Conservation (phyloP, 2,888 invertebrate genomes). For the Tromatobia lineatoria region DNA sequence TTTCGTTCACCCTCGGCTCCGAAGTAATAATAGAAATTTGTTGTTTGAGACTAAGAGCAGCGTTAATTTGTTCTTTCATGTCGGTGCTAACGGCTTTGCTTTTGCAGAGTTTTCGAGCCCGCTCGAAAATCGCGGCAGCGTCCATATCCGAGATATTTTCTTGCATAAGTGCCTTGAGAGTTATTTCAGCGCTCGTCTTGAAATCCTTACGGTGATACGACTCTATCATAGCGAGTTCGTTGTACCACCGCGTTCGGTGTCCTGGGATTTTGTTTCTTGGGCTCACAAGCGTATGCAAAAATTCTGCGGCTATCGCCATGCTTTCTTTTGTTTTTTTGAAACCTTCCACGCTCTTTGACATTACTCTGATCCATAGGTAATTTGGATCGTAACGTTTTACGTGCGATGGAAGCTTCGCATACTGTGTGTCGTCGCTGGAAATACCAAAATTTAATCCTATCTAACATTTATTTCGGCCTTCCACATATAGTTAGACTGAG, state of each 20-base stretch:
- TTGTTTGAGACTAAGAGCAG: constrained; percentile 31
- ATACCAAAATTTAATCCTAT: constrained; percentile 28
- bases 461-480: neutral
- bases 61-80: constrained; percentile 68
- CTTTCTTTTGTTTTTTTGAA: constrained; percentile 78
- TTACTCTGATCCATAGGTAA: constrained; percentile 79
- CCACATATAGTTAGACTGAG: neutral
- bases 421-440: constrained; percentile 57
- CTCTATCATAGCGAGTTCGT: constrained; percentile 80
- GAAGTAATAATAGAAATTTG: constrained; percentile 38
- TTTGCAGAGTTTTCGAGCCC: constrained; percentile 75
- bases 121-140: constrained; percentile 73
- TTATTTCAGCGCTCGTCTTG: constrained; percentile 74
- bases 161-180: constrained; percentile 73
- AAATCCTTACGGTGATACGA: constrained; percentile 78
- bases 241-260: constrained; percentile 77
- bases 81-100: constrained; percentile 71
- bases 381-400: constrained; percentile 76
- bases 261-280: constrained; percentile 72
- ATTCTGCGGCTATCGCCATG: constrained; percentile 69
- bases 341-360: constrained; percentile 79
- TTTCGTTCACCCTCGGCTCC: constrained; percentile 54
- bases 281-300: constrained; percentile 74
- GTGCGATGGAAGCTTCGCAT: constrained; percentile 75
- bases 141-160: constrained; percentile 74